A percentile compares a stretch with the other conserved stretches of the same genome.
Evolutionary conservation across 2,113 vertebrate genomes (phyloP).

Genomic region (Seriola aureovittata): DNA sequence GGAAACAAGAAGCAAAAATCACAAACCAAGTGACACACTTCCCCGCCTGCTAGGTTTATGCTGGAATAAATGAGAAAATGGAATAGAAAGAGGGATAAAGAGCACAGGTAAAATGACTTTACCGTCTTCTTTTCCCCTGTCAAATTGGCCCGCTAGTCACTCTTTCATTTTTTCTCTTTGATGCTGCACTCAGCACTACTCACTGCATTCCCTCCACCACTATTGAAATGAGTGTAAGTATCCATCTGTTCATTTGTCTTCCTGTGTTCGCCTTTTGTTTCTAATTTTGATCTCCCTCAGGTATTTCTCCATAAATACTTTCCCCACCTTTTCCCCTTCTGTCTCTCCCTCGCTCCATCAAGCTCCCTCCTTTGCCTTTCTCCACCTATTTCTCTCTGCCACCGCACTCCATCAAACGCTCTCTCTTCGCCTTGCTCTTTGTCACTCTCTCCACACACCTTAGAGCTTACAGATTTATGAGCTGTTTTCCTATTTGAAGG

Average conservation of each 20-base stretch:
- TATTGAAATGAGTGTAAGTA: not conserved
- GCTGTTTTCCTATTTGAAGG: conserved; percentile 69
- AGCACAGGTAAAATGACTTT: conserved; percentile 61
- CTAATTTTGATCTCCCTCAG: conserved; percentile 38
- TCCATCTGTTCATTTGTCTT: conserved; percentile 31
- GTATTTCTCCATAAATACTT: conserved; percentile 57
- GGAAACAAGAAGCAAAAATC: conserved; percentile 61
- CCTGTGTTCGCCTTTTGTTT: conserved; percentile 43
- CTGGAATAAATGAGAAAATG: conserved; percentile 53
- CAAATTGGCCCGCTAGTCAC: conserved; percentile 22
- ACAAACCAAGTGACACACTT: conserved; percentile 39
- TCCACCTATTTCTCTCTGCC: conserved; percentile 17
- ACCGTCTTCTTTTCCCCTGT: conserved; percentile 33
- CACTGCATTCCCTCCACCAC: not conserved
- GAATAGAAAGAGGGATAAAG: conserved; percentile 43
- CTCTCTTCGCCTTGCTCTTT: conserved; percentile 32
- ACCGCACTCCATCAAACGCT: conserved; percentile 3
- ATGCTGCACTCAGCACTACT: not conserved
- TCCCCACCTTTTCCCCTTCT: conserved; percentile 43
- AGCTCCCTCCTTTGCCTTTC: conserved; percentile 24
- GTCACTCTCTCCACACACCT: conserved; percentile 52
- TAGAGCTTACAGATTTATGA: conserved; percentile 69
- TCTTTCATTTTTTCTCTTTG: conserved; percentile 41
- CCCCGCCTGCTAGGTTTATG: conserved; percentile 53
- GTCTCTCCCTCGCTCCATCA: conserved; percentile 40